These are phyloP conservation scores for Spisula subtruncata DNA, from an alignment of 2,888 invertebrate genomes.

Conservation along the genomic window DNA sequence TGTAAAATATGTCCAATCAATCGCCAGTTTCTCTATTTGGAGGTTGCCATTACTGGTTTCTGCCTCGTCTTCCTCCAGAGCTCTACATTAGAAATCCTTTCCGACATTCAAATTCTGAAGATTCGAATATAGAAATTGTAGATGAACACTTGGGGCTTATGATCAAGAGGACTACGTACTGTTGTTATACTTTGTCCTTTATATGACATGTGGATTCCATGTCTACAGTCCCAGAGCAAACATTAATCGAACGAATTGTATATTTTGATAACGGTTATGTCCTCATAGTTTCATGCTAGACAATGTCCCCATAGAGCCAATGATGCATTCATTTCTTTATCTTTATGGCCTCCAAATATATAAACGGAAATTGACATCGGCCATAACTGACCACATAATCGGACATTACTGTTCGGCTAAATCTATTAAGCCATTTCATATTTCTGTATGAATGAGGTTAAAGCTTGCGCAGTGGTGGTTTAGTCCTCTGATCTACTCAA, in stretches of 20 bases:
- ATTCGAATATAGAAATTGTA: too few relatives aligned
- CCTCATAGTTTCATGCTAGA: not conserved
- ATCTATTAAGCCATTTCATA: not conserved
- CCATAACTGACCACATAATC: conserved; percentile 25
- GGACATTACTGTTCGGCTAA: conserved; percentile 28
- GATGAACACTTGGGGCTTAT: too few relatives aligned
- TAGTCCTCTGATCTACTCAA: not conserved
- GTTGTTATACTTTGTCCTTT: too few relatives aligned
- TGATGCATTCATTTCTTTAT: not conserved
- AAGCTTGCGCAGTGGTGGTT: not conserved
- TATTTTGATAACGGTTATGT: conserved; percentile 23
- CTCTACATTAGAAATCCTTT: too few relatives aligned
- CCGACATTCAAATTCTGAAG: too few relatives aligned
- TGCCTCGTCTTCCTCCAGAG: too few relatives aligned
- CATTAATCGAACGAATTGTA: not conserved
- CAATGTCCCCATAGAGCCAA: conserved; percentile 12
- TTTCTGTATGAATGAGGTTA: conserved; percentile 11
- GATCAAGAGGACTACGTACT: too few relatives aligned
- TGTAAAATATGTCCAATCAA: too few relatives aligned
- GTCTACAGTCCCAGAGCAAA: not conserved
- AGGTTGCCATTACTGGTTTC: too few relatives aligned
- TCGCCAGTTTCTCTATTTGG: too few relatives aligned
- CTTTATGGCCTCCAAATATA: not conserved
- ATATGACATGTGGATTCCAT: not conserved
- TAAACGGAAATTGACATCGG: conserved; percentile 31